Conservation (phyloP, 1,140 invertebrate genomes). For the Belonocnema kinseyi region DNA sequence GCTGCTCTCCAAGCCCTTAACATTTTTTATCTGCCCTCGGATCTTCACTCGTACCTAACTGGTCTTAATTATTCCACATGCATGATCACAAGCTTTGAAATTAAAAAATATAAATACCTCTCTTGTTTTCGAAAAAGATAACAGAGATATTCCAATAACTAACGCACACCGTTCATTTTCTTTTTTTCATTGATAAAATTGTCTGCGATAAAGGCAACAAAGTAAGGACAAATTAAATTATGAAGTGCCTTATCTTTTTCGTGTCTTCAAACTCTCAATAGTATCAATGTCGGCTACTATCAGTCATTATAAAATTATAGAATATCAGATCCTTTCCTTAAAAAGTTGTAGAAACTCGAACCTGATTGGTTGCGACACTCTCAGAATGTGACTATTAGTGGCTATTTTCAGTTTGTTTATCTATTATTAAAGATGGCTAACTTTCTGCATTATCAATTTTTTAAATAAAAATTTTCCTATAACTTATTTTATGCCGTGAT, state of each 20-base stretch:
- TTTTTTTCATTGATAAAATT: neutral
- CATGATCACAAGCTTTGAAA: constrained; percentile 7
- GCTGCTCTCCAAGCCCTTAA: constrained; percentile 56
- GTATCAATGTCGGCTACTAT: neutral
- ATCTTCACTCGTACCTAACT: constrained; percentile 23
- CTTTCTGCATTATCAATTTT: too few species aligned
- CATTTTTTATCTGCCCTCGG: constrained; percentile 46
- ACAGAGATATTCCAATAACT: neutral
- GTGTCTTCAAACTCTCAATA: neutral
- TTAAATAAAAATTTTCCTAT: too few species aligned
- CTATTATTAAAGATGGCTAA: too few species aligned
- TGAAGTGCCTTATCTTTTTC: constrained; percentile 11
- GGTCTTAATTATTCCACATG: constrained; percentile 24
- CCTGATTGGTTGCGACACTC: too few species aligned
- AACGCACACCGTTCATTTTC: neutral
- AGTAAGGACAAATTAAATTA: constrained; percentile 5
- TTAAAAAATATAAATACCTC: neutral
- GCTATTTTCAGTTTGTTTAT: too few species aligned
- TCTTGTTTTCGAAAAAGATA: neutral
- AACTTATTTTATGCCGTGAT: too few species aligned
- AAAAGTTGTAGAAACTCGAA: too few species aligned
- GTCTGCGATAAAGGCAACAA: neutral
- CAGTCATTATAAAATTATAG: neutral
- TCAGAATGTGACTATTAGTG: too few species aligned
- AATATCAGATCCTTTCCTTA: too few species aligned